phyloP scores from a whole-genome alignment of 2,797 vertebrate species.

The Numenius phaeopus region DNA sequence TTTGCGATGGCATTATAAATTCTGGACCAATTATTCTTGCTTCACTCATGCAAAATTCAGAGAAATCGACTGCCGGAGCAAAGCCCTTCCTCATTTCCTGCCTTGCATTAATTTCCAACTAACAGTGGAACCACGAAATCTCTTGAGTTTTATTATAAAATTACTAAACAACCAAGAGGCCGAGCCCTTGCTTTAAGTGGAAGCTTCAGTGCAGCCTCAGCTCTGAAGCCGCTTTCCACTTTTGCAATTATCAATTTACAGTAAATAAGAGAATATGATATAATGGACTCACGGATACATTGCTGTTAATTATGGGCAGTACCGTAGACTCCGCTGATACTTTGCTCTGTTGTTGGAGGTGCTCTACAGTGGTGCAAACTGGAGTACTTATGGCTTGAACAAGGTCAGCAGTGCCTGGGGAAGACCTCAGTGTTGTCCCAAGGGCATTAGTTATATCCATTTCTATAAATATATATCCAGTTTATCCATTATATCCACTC shows the following conservation, averaged over 20 bases:
- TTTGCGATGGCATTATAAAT: not conserved
- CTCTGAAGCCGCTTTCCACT: not conserved
- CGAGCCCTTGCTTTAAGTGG: not conserved
- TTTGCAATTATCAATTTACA: not conserved
- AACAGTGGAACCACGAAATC: not conserved
- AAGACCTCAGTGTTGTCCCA: not conserved
- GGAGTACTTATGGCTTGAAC: not conserved
- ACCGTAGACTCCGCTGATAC: not conserved
- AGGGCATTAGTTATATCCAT: not conserved
- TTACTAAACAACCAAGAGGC: not conserved
- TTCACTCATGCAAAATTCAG: not conserved
- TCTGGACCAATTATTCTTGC: not conserved
- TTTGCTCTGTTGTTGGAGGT: not conserved
- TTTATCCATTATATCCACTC: too few relatives aligned
- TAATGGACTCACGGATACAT: not conserved
- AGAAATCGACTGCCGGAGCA: not conserved
- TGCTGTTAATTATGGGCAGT: not conserved
- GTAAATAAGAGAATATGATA: not conserved
- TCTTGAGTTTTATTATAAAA: conserved; percentile 35
- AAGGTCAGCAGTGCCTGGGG: not conserved
- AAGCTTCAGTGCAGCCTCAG: not conserved
- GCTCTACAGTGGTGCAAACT: not conserved
- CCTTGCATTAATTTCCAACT: not conserved
- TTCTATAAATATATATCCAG: not conserved
- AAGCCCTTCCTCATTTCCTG: not conserved